Conservation (phyloP, 2,113 vertebrate species). For the Ptychochromis oligacanthus region DNA sequence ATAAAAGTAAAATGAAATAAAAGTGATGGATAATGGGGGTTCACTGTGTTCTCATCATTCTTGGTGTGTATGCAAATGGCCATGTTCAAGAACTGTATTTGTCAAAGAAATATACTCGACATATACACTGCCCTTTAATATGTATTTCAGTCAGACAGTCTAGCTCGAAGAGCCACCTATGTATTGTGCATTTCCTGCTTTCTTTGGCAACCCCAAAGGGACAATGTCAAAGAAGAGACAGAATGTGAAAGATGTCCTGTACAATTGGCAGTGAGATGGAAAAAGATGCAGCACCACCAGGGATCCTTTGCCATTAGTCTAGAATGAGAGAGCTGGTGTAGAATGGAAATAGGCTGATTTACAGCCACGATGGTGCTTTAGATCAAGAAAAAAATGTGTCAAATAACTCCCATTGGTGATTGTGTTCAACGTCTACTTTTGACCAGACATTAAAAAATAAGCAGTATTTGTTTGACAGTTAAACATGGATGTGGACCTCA, state of each 20-base stretch:
- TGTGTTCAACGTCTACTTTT: constrained; percentile 8
- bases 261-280: constrained; percentile 72
- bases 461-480: too few species aligned
- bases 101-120: neutral
- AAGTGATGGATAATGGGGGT: constrained; percentile 22
- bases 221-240: constrained; percentile 67
- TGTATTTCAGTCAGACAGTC: constrained; percentile 29
- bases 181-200: constrained; percentile 49
- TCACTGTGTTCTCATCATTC: constrained; percentile 27
- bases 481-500: too few species aligned
- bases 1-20: too few species aligned
- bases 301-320: constrained; percentile 67
- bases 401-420: constrained; percentile 30
- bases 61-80: neutral
- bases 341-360: constrained; percentile 72
- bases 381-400: constrained; percentile 32
- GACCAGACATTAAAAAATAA: constrained; percentile 23
- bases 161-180: neutral
- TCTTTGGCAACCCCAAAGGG: constrained; percentile 52
- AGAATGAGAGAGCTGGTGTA: constrained; percentile 56
- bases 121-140: neutral
- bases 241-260: constrained; percentile 68
- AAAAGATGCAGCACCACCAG: constrained; percentile 70
- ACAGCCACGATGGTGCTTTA: constrained; percentile 36
- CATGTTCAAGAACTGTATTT: neutral